Evolutionary conservation across 2,888 invertebrate genomes (phyloP).

Genomic region (Bombylius major): DNA sequence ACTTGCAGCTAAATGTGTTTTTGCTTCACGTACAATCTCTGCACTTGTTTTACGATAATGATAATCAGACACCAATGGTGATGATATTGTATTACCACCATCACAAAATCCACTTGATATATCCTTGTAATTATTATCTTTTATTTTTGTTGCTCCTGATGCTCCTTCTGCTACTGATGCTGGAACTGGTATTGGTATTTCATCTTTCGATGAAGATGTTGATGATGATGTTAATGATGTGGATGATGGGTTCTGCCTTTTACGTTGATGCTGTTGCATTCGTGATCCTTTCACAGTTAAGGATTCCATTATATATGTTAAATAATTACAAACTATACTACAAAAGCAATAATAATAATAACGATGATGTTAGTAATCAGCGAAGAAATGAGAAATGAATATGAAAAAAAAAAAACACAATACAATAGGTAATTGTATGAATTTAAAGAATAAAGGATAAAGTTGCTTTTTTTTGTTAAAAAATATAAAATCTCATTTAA

Average conservation of each 20-base stretch:
- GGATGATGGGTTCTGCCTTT: constrained; percentile 1
- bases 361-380: background rate
- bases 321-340: background rate
- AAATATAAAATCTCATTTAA: no score
- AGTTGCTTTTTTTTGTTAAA: no score
- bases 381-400: no score
- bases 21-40: constrained; percentile 67
- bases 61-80: background rate
- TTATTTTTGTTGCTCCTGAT: background rate
- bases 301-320: background rate
- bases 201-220: background rate
- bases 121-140: background rate
- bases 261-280: constrained; percentile 6
- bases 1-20: constrained; percentile 41
- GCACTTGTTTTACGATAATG: constrained; percentile 54
- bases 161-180: background rate
- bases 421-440: no score
- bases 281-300: background rate
- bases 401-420: no score
- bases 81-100: background rate
- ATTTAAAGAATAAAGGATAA: no score
- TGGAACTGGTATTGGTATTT: background rate
- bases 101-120: background rate
- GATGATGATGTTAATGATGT: background rate
- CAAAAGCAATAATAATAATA: background rate